Evolutionary conservation across 2,888 invertebrate species (phyloP), one percentile per base, ranked within the genome.

Genomic region (Aporophyla lueneburgensis): DNA sequence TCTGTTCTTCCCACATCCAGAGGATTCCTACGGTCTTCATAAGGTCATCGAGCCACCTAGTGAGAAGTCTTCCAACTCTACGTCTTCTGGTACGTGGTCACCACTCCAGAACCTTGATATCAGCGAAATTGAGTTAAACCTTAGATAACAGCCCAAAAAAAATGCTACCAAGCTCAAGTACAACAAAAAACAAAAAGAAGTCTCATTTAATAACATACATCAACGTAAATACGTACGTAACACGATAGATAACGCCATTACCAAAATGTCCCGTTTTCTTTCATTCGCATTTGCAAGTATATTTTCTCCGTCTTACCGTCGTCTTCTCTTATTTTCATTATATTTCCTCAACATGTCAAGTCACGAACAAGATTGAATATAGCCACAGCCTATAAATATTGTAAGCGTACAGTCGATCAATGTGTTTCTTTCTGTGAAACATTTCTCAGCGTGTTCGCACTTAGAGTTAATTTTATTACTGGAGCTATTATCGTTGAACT

Each of bases 311-410:
- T 86, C 49, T 76, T 56, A 40, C 19, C 49, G 61, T 63, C 67
- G 76, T 69, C 66, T 78, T 69, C 66, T 78, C 65, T 72, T 79
- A 87, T 70, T 79, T 87, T 82, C 67, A 78, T 81, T 81, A 81
- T 81, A 77, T 81, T 73, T 73, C 72, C 65, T 77, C 40, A 66
- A 77, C 68, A 69, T 71, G 68, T 85, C 77, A 65, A 72, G 76
- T 58, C 73, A 46, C 43, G 68, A 81, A 33, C 53, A 77, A 54
- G 62, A 81, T 85, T 85, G 77, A 85, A 81, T 81, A 72, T 24
- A 10, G 21, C 74, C 71, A 77, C 81, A 74, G 81, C 46, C 65
- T 74, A 69, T 53, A 54, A 58, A 75, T 58, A 70, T 72, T 59
- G 27, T 59, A 46, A 51, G n/a, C 56, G 6, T 14, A 51, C 61